These are phyloP conservation scores for Periparus ater DNA, from an alignment of 2,797 vertebrate species.

Conservation along the genomic window DNA sequence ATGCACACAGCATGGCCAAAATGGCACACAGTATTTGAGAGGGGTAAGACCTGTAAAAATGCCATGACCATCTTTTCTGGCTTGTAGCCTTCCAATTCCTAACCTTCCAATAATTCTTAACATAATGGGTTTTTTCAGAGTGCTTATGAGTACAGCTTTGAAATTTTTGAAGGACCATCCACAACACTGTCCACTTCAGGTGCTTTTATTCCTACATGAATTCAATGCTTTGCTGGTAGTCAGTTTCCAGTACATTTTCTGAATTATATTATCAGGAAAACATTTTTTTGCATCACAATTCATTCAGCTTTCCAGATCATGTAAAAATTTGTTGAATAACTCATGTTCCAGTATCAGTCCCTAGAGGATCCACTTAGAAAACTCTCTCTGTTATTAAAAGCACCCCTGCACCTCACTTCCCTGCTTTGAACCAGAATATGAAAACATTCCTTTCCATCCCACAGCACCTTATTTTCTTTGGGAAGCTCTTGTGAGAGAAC, in stretches of 20 bases:
- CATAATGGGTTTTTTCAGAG: not conserved
- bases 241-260: not conserved
- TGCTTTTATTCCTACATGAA: not conserved
- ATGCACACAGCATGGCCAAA: not conserved
- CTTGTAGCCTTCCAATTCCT: not conserved
- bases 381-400: not conserved
- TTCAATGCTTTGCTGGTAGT: not conserved
- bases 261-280: not conserved
- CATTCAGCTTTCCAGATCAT: not conserved
- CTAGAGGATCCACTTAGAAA: not conserved
- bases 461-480: not conserved
- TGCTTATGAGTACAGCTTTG: not conserved
- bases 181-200: not conserved
- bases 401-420: not conserved
- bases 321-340: not conserved
- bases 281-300: not conserved
- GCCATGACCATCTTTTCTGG: not conserved
- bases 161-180: not conserved
- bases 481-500: not conserved
- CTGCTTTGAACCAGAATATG: not conserved
- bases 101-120: not conserved
- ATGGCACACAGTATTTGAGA: not conserved
- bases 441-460: slow-evolving; percentile 2
- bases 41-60: not conserved
- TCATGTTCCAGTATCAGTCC: not conserved